Base-by-base conservation (phyloP, 2,888 invertebrate species). In the Leuctra nigra region DNA sequence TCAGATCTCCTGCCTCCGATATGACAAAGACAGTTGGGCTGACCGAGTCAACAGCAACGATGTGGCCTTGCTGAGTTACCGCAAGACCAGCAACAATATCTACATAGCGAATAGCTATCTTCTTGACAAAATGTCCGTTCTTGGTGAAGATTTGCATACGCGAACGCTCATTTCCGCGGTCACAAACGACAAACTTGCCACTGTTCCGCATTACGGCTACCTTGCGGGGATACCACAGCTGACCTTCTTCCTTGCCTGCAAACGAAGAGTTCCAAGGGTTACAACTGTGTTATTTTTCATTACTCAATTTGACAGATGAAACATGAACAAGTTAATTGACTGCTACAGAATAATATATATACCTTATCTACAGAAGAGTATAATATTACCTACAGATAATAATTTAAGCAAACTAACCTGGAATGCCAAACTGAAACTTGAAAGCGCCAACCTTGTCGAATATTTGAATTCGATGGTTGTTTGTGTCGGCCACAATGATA, bases 71-170 rank as follows among this genome's bases (percentile, higher is more conserved):
- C 53, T 85, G 82, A 39, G 93, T 94, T 41, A 97, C 94, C 44
- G 95, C 95, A 69, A 97, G 75, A 33, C 96, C 96, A 63, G 96
- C 96, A 38, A 97, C 91, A 63, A 91, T 91, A 69, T 91, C 91
- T 67, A 91, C 90, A 73, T 90, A 91, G 64, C 81, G 78, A 62
- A 87, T 86, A 59, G 93, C 92, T 62, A 96, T 96, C 74, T 96
- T 96, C 74, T 92, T 92, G 67, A 96, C 79, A 72, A 96, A 97
- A 69, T 94, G 92, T 24, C 96, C 96, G 69, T 87, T 93, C 69
- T 91, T 92, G 39, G 92, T 94, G 70, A 97, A 97, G 65, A 97
- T 92, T 74, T 97, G 97, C 94, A 97, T 95, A 58, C 96, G 85
- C 1, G 94, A 94, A 55, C 96, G 83, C 70, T 97, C 96, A 68